Conservation (phyloP, 2,797 vertebrate species). For the Lepilemur ruficaudatus region DNA sequence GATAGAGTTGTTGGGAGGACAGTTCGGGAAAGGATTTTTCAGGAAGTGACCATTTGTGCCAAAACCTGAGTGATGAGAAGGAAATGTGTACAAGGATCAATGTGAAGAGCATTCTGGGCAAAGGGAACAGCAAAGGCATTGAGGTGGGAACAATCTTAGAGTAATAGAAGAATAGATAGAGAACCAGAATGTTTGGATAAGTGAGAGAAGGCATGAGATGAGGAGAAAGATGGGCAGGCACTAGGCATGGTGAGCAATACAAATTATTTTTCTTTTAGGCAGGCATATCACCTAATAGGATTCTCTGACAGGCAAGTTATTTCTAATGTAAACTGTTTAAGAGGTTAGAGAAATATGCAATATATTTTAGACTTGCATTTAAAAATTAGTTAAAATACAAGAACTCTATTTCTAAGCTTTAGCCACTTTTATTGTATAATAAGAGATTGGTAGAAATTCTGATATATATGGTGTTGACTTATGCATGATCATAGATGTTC, state of each 20-base stretch:
- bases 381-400: slow-evolving; percentile 3
- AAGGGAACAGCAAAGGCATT: not conserved
- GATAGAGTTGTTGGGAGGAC: not conserved
- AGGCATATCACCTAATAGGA: not conserved
- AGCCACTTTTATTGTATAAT: not conserved
- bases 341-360: not conserved
- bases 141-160: not conserved
- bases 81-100: not conserved
- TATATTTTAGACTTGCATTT: not conserved
- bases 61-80: not conserved
- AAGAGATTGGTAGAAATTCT: slow-evolving; percentile 5
- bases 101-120: not conserved
- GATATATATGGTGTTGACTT: slow-evolving; percentile 27
- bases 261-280: not conserved
- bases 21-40: not conserved
- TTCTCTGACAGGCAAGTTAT: not conserved
- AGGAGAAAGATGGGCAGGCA: not conserved
- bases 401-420: not conserved
- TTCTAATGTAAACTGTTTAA: not conserved
- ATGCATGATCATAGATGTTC: slow-evolving; percentile 26
- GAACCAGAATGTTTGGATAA: not conserved
- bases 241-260: not conserved
- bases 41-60: not conserved
- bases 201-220: not conserved
- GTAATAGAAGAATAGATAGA: not conserved